Evolutionary conservation across 2,113 vertebrate species (phyloP).

Genomic region (Gymnogyps californianus): DNA sequence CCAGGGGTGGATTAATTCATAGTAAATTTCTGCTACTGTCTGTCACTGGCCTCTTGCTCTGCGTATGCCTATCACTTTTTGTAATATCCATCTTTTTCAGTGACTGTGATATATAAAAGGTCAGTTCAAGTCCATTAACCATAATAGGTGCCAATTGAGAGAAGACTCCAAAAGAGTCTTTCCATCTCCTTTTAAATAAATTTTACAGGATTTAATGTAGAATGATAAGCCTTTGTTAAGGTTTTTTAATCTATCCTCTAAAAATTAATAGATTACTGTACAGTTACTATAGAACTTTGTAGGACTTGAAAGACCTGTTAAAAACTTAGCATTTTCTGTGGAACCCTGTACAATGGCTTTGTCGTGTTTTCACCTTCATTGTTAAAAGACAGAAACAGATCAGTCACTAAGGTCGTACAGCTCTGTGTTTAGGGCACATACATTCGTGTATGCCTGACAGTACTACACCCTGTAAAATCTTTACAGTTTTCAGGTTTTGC

Average conservation of each 20-base stretch:
- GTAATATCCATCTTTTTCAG: background rate
- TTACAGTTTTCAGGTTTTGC: background rate
- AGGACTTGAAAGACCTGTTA: background rate
- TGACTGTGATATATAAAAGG: background rate
- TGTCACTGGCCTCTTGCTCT: background rate
- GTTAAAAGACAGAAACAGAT: background rate
- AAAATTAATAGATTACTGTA: background rate
- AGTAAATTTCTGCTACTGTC: background rate
- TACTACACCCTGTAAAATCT: background rate
- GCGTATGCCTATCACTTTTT: background rate
- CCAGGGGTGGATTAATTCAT: background rate
- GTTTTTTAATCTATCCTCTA: background rate
- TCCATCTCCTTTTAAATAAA: background rate
- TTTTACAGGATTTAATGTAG: background rate
- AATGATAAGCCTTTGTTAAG: background rate
- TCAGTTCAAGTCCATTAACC: background rate
- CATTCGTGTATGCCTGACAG: background rate
- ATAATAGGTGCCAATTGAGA: background rate
- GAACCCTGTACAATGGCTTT: background rate
- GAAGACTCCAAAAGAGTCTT: background rate
- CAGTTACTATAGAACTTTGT: background rate
- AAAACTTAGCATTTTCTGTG: background rate
- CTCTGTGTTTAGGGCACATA: background rate
- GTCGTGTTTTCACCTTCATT: background rate
- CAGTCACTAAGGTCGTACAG: background rate